A percentile compares a stretch with the other conserved stretches of the same genome.
Evolutionary conservation across 2,888 invertebrate species (phyloP).

Genomic region (Axea sp.): DNA sequence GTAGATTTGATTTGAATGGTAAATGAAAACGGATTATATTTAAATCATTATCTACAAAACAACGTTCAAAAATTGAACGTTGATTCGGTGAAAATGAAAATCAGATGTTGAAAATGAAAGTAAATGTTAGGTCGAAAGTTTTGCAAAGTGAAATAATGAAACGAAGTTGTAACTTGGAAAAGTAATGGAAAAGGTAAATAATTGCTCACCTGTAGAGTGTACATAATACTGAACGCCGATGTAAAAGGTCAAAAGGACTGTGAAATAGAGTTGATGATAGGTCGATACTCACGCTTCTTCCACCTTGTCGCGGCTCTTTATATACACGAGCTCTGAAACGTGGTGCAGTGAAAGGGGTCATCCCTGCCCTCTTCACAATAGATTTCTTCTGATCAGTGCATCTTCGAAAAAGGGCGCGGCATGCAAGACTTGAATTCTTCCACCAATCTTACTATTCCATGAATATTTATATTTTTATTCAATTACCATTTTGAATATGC

Average conservation of each 20-base stretch:
- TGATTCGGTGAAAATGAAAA: no score
- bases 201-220: conserved; percentile 75
- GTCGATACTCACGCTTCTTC: conserved; percentile 78
- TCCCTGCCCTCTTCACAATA: conserved; percentile 79
- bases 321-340: conserved; percentile 77
- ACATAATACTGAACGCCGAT: conserved; percentile 74
- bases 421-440: conserved; percentile 61
- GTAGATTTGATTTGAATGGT: no score
- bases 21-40: no score
- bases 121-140: not conserved
- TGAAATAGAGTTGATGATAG: conserved; percentile 77
- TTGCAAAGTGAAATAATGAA: conserved; percentile 7
- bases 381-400: conserved; percentile 76
- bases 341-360: conserved; percentile 79
- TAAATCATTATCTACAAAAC: no score
- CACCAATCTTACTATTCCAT: conserved; percentile 61
- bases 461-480: conserved; percentile 62
- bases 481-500: conserved; percentile 41
- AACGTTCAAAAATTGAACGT: no score
- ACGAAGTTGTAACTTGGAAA: conserved; percentile 14
- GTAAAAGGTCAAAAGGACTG: conserved; percentile 70
- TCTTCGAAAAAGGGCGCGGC: conserved; percentile 66
- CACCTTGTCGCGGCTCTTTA: conserved; percentile 78
- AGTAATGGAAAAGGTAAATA: conserved; percentile 42
- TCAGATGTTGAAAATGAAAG: not conserved